A percentile compares a stretch with the other conserved stretches of the same genome.
These are phyloP conservation scores for Erythrocercus mccallii DNA, from an alignment of 2,113 vertebrate genomes.

Conservation along the genomic window DNA sequence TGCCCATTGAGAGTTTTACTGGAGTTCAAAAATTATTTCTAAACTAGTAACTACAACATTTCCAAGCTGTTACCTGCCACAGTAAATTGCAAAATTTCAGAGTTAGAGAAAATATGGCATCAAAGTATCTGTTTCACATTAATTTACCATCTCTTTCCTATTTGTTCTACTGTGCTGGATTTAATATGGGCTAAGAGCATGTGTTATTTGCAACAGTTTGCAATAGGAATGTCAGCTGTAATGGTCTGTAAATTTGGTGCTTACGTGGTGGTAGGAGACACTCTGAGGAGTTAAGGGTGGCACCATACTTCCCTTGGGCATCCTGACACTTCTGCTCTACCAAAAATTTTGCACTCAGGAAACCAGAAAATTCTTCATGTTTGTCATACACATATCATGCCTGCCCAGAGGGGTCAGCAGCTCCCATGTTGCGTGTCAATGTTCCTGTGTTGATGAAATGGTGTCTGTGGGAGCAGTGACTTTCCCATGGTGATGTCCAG, in stretches of 20 bases:
- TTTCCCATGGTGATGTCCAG: background rate
- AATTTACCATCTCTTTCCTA: background rate
- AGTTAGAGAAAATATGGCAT: background rate
- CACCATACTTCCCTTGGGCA: rapidly evolving
- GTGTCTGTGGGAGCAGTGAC: background rate
- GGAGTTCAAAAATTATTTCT: background rate
- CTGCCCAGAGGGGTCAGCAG: background rate
- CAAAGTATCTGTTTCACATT: background rate
- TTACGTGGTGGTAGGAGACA: rapidly evolving
- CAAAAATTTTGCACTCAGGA: background rate
- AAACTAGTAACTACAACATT: background rate
- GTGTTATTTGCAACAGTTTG: background rate
- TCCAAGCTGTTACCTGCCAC: background rate
- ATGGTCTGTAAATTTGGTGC: background rate
- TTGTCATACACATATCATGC: rapidly evolving
- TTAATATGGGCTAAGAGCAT: background rate
- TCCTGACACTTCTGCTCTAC: background rate
- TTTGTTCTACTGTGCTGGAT: background rate
- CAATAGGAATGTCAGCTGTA: background rate
- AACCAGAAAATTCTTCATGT: background rate
- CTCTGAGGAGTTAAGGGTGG: background rate
- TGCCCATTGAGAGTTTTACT: background rate
- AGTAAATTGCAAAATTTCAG: background rate
- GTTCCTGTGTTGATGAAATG: background rate
- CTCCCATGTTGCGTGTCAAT: rapidly evolving